Evolutionary conservation across 2,113 vertebrate species (phyloP).

Genomic region (Baryphthengus martii): DNA sequence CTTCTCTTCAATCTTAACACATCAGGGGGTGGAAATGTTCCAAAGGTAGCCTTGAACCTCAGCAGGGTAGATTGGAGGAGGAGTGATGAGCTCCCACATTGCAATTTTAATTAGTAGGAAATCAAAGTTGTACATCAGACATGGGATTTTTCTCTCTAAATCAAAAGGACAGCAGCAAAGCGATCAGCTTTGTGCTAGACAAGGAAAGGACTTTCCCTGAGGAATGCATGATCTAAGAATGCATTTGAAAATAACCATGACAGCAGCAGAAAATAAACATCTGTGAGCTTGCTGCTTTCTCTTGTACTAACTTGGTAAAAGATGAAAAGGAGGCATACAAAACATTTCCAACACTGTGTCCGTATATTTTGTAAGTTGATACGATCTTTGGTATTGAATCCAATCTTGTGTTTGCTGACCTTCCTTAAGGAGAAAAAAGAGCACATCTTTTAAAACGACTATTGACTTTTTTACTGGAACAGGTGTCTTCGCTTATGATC

Average conservation of each 20-base stretch:
- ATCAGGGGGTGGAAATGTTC: background rate
- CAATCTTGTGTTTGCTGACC: background rate
- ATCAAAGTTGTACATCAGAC: constrained; percentile 48
- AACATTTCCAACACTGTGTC: background rate
- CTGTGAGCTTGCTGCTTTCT: background rate
- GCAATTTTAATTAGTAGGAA: constrained; percentile 45
- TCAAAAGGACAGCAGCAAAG: constrained; percentile 42
- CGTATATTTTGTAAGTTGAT: background rate
- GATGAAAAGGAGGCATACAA: background rate
- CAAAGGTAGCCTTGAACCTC: constrained; percentile 17
- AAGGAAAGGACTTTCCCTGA: background rate
- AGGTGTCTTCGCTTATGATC: background rate
- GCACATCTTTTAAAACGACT: background rate
- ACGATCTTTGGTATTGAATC: background rate
- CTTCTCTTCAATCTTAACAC: background rate
- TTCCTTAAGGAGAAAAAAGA: background rate
- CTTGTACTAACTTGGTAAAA: background rate
- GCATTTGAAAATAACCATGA: constrained; percentile 11
- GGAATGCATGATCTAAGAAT: constrained; percentile 25
- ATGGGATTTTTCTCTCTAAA: constrained; percentile 19
- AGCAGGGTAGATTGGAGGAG: background rate
- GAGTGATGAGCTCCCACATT: background rate
- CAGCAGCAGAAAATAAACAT: background rate
- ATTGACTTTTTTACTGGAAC: background rate
- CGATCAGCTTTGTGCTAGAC: background rate